Evolutionary conservation across 1,140 invertebrate genomes (phyloP).

Genomic region (Drosophila watanabei): DNA sequence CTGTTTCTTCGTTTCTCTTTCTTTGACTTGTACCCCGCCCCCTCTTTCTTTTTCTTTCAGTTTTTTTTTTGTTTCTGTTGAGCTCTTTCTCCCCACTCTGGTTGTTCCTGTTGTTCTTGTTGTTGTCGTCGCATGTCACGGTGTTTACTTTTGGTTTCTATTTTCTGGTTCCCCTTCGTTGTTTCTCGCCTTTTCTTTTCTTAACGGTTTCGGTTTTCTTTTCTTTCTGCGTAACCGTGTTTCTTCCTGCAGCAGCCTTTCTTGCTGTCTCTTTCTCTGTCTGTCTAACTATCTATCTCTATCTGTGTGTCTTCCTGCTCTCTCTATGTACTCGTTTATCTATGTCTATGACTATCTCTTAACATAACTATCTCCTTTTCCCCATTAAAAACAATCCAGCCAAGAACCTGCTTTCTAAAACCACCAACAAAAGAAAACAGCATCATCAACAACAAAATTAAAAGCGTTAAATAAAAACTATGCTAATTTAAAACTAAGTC

Average conservation of each 20-base stretch:
- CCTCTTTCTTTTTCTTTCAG: background rate
- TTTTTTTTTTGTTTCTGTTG: slow-evolving; percentile 28
- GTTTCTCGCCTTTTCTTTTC: slow-evolving; percentile 18
- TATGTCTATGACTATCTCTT: slow-evolving; percentile 41
- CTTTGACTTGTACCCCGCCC: slow-evolving; percentile 29
- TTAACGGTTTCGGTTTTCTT: slow-evolving; percentile 37
- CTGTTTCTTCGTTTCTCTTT: slow-evolving; percentile 53
- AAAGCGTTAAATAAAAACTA: background rate
- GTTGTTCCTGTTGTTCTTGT: slow-evolving; percentile 42
- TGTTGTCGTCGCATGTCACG: slow-evolving; percentile 76
- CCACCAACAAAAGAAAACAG: slow-evolving; percentile 22
- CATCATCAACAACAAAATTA: slow-evolving; percentile 41
- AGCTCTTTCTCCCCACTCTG: slow-evolving; percentile 20
- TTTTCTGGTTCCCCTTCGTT: slow-evolving; percentile 38
- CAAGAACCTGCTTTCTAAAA: slow-evolving; percentile 46
- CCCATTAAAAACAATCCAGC: slow-evolving; percentile 20
- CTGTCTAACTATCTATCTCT: slow-evolving; percentile 17
- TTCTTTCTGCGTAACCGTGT: slow-evolving; percentile 53
- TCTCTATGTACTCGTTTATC: slow-evolving; percentile 25
- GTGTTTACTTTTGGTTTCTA: slow-evolving; percentile 73
- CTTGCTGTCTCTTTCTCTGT: slow-evolving; percentile 24
- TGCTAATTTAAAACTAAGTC: background rate
- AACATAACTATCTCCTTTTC: slow-evolving; percentile 46
- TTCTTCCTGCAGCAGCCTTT: slow-evolving; percentile 52
- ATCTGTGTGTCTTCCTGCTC: slow-evolving; percentile 21